These are phyloP conservation scores for Burhinus bistriatus DNA, from an alignment of 2,113 vertebrate genomes.

Conservation along the genomic window DNA sequence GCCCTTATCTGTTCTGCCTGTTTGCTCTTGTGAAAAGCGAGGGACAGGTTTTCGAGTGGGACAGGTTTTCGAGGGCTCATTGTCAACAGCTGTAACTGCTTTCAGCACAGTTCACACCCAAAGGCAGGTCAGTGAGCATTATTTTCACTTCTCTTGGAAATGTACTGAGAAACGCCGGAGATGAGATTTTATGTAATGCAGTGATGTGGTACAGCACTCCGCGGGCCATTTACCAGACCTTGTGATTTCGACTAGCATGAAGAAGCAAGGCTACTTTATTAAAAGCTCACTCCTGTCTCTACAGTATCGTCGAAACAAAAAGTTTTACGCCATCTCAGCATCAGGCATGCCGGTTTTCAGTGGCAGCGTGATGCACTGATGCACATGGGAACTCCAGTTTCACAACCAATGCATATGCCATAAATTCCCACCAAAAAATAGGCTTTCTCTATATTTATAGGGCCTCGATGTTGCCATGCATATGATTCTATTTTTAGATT, in stretches of 20 bases:
- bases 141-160: neutral
- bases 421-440: neutral
- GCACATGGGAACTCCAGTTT: neutral
- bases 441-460: neutral
- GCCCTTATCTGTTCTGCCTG: constrained; percentile 9
- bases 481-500: neutral
- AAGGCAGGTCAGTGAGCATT: neutral
- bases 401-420: neutral
- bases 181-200: neutral
- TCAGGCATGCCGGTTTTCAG: neutral
- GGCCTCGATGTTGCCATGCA: neutral
- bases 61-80: neutral
- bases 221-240: neutral
- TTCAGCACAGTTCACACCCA: neutral
- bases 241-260: neutral
- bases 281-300: neutral
- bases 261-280: neutral
- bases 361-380: accelerated
- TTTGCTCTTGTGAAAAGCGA: neutral
- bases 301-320: neutral
- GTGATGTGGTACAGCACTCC: neutral
- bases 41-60: neutral
- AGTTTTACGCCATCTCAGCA: neutral
- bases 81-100: neutral
- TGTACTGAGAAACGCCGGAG: neutral